Base-by-base conservation (phyloP, 1,140 invertebrate species). In the Wasmannia auropunctata region DNA sequence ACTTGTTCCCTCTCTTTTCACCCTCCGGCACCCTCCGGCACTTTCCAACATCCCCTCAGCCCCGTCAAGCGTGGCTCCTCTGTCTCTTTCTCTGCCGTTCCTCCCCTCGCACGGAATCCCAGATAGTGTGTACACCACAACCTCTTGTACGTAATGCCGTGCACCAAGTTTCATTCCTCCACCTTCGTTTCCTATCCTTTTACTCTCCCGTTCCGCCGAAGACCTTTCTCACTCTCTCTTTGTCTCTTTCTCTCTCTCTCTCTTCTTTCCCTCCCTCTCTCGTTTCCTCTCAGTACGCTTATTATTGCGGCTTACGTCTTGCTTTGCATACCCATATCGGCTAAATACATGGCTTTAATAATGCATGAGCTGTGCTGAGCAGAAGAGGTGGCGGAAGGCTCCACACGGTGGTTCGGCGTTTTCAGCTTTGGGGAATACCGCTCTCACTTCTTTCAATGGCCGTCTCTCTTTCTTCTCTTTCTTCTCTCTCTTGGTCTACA, bases 331-430 rank as follows among this genome's bases (percentile, higher is more conserved):
- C 91, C 90, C 93, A 93, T 93, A 93, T 93, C 91, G 88, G 91
- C 90, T 94, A 93, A 94, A 93, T 94, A 93, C 90, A 92, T 91
- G 86, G 90, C 90, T 94, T 94, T 92, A 94, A 94, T 94, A 94
- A 94, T 94, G 94, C 94, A 94, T 95, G 94, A 94, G 93, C 69
- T 87, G 87, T 88, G 86, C 86, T 86, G 87, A 90, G 91, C 88
- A 92, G 87, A 93, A 92, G 93, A 93, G 91, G 91, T 92, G 93
- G 93, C 88, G 92, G 90, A 93, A 91, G 67, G 90, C 85, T 92
- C 92, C 91, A 91, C 91, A 93, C 87, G 92, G 91, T 93, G 92
- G 93, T 93, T 83, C 90, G 90, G 92, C 89, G 83, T 88, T 93
- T 92, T 87, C 67, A 89, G 77, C 88, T 87, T 89, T 62, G 51